Conservation (phyloP, 2,888 invertebrate genomes). For the Xestia rhomboidea region DNA sequence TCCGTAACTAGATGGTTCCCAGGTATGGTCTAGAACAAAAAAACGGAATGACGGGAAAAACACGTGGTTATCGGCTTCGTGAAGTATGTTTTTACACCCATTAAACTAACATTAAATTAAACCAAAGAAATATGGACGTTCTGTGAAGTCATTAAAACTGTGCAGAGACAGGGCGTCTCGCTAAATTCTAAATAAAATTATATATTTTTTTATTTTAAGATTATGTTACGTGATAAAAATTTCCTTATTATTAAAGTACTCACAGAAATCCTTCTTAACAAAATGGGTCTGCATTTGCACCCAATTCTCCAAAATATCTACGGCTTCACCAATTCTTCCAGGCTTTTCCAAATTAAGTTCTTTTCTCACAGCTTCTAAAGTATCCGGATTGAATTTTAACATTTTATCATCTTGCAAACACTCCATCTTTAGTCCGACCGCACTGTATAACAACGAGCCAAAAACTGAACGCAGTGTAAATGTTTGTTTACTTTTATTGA, state of each 20-base stretch:
- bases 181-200: not conserved
- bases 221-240: not conserved
- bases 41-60: no score
- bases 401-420: slow-evolving; percentile 56
- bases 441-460: slow-evolving; percentile 6
- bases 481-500: slow-evolving; percentile 35
- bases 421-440: slow-evolving; percentile 63
- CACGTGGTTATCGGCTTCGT: no score
- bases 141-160: not conserved
- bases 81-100: no score
- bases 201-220: not conserved
- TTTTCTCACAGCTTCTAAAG: slow-evolving; percentile 70
- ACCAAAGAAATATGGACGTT: not conserved
- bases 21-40: no score
- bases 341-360: slow-evolving; percentile 69
- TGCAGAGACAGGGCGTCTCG: not conserved
- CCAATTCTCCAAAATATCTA: slow-evolving; percentile 77
- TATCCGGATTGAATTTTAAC: slow-evolving; percentile 66
- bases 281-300: slow-evolving; percentile 77
- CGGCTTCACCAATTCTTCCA: slow-evolving; percentile 70
- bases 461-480: slow-evolving; percentile 19
- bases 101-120: not conserved
- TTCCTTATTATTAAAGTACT: slow-evolving; percentile 55
- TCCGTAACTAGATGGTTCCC: no score
- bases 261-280: slow-evolving; percentile 75